Conservation (phyloP, 2,113 vertebrate genomes). For the Xyrauchen texanus region DNA sequence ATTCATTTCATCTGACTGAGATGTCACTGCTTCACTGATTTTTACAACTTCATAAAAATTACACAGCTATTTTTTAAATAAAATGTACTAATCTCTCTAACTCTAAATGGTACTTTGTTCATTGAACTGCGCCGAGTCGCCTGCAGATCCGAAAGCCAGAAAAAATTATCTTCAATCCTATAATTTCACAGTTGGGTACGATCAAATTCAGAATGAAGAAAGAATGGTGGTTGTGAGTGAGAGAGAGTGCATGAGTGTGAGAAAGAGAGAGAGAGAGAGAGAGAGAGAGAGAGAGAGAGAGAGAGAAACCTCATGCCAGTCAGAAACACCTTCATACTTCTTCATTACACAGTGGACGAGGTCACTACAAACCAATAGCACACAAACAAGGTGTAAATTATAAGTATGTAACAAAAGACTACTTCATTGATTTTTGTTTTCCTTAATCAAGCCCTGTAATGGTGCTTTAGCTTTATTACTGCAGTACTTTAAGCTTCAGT, state of each 20-base stretch:
- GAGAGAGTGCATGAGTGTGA: neutral
- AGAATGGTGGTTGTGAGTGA: neutral
- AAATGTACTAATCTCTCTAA: slow-evolving; percentile 75
- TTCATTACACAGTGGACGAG: neutral
- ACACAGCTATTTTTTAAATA: slow-evolving; percentile 76
- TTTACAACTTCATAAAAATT: slow-evolving; percentile 82
- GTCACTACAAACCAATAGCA: neutral
- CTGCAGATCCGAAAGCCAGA: neutral
- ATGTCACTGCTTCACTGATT: slow-evolving; percentile 74
- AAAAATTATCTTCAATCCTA: slow-evolving; percentile 5
- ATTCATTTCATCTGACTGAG: slow-evolving; percentile 65
- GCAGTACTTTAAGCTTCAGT: too few species aligned
- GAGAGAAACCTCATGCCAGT: neutral
- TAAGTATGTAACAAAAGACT: neutral
- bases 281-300: neutral
- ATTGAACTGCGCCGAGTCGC: slow-evolving; percentile 20
- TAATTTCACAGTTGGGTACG: slow-evolving; percentile 12
- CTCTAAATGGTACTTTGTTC: slow-evolving; percentile 59
- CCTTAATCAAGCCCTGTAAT: too few species aligned
- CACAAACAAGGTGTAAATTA: too few species aligned
- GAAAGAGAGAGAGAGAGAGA: neutral
- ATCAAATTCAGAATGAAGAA: neutral
- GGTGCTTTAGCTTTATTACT: too few species aligned
- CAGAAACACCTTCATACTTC: neutral
- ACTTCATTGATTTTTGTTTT: too few species aligned